A percentile compares a stretch with the other conserved stretches of the same genome.
Evolutionary conservation across 2,797 vertebrate species (phyloP).

Genomic region (Pyrocephalus nanus): DNA sequence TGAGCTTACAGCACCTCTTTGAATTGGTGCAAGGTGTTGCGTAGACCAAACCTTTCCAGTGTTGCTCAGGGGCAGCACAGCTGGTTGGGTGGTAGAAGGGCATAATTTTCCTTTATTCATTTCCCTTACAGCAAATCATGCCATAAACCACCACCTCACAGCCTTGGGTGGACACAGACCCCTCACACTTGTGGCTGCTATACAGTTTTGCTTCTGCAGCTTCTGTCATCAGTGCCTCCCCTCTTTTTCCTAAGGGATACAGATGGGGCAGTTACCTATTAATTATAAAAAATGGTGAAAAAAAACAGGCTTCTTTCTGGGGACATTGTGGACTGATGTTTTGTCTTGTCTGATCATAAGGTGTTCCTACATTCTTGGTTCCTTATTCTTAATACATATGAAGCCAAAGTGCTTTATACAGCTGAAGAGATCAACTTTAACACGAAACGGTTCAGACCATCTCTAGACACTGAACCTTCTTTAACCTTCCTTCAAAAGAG

Average conservation of each 20-base stretch:
- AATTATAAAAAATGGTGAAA: not conserved
- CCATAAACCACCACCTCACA: not conserved
- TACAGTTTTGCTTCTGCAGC: not conserved
- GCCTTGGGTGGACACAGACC: not conserved
- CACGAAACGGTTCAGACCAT: not conserved
- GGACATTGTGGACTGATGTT: not conserved
- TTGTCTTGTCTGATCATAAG: not conserved
- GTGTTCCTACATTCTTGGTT: not conserved
- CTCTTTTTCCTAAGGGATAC: not conserved
- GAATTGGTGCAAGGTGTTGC: not conserved
- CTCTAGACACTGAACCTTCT: not conserved
- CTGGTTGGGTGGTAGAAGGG: not conserved
- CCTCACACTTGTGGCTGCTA: not conserved
- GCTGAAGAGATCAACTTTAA: not conserved
- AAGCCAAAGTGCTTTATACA: not conserved
- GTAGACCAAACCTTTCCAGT: not conserved
- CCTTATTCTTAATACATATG: not conserved
- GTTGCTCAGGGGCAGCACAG: not conserved
- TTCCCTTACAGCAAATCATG: not conserved
- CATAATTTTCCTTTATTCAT: accelerated
- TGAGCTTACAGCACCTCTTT: not conserved
- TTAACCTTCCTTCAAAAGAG: not conserved
- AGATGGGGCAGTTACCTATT: not conserved
- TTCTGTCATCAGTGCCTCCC: not conserved
- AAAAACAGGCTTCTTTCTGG: not conserved